These are phyloP conservation scores for Typhlichthys subterraneus DNA, from an alignment of 2,797 vertebrate genomes.

Conservation along the genomic window DNA sequence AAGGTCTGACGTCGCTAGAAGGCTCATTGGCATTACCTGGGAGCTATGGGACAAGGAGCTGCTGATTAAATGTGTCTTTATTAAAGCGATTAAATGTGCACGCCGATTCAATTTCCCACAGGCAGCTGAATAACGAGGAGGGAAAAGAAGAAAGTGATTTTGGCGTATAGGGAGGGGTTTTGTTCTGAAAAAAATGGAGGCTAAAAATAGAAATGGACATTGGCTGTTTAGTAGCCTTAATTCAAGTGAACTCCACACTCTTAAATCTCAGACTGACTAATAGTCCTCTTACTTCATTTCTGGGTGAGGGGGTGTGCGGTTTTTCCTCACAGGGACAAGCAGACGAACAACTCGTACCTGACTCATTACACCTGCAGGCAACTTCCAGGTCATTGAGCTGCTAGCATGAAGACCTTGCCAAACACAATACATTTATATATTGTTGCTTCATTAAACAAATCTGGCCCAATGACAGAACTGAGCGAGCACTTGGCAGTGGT, in stretches of 20 bases:
- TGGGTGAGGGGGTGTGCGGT: constrained; percentile 49
- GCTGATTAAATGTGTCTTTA: constrained; percentile 77
- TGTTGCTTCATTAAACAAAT: constrained; percentile 70
- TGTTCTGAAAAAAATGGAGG: not conserved
- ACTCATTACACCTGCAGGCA: constrained; percentile 80
- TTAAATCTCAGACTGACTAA: constrained; percentile 57
- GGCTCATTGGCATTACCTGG: constrained; percentile 76
- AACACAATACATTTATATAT: constrained; percentile 63
- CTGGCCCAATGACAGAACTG: constrained; percentile 54
- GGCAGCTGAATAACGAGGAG: constrained; percentile 67
- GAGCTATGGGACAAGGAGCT: constrained; percentile 67
- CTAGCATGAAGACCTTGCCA: constrained; percentile 71
- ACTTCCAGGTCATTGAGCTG: constrained; percentile 78
- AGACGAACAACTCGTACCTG: constrained; percentile 71
- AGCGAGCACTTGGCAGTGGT: constrained; percentile 20
- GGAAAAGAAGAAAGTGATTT: constrained; percentile 28
- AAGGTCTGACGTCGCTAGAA: constrained; percentile 79
- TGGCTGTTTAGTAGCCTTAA: constrained; percentile 56
- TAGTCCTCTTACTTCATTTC: constrained; percentile 53
- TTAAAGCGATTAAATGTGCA: constrained; percentile 79
- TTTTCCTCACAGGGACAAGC: constrained; percentile 63
- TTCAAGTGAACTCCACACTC: constrained; percentile 46
- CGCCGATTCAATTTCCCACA: constrained; percentile 66
- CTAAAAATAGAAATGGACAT: constrained; percentile 26
- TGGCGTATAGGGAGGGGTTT: constrained; percentile 14